Evolutionary conservation across 2,113 vertebrate species (phyloP).

Genomic region (Recurvirostra avosetta): DNA sequence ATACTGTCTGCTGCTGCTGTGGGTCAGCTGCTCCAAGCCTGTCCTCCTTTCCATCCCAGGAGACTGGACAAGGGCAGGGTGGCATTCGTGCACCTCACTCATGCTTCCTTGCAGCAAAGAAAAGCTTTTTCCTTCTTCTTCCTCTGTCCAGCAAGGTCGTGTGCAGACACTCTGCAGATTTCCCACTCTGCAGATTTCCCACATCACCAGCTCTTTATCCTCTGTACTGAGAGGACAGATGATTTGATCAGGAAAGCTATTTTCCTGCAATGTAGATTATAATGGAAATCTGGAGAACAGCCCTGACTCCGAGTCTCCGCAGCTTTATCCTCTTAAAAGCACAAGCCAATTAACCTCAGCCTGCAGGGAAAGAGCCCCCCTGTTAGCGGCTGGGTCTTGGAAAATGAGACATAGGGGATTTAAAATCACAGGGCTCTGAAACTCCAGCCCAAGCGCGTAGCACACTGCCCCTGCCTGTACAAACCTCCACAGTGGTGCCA

Average conservation of each 20-base stretch:
- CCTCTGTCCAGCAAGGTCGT: background rate
- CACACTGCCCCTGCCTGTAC: background rate
- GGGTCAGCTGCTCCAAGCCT: accelerated
- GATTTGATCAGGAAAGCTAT: slow-evolving; percentile 68
- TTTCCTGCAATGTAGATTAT: slow-evolving; percentile 63
- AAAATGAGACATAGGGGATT: slow-evolving; percentile 43
- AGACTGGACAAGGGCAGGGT: background rate
- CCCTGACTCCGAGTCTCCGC: background rate
- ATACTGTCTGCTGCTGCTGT: background rate
- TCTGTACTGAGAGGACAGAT: slow-evolving; percentile 22
- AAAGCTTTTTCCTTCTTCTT: background rate
- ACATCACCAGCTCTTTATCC: slow-evolving; percentile 47
- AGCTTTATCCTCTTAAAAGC: slow-evolving; percentile 69
- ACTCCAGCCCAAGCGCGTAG: background rate
- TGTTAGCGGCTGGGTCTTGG: background rate
- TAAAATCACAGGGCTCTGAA: slow-evolving; percentile 14
- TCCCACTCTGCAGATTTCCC: slow-evolving; percentile 8
- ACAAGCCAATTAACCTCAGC: slow-evolving; percentile 67
- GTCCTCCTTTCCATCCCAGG: background rate
- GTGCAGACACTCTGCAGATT: background rate
- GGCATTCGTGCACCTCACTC: background rate
- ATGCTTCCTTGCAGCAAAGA: background rate
- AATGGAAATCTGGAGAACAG: slow-evolving; percentile 63
- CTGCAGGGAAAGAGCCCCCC: slow-evolving; percentile 44
- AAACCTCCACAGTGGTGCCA: background rate